Evolutionary conservation across 2,797 vertebrate species (phyloP).

Genomic region (Phyllotis vaccarum): DNA sequence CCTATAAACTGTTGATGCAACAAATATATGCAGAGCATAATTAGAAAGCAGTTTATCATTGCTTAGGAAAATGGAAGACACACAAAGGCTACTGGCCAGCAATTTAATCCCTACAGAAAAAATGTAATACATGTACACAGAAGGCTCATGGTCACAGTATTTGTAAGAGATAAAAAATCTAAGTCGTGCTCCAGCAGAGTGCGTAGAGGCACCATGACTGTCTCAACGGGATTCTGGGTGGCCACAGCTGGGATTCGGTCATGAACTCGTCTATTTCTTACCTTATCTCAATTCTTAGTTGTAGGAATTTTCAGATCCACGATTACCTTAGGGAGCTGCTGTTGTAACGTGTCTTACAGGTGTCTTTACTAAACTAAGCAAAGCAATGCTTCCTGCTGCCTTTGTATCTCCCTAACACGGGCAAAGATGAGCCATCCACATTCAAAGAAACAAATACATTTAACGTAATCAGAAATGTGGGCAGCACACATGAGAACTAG

Average conservation of each 20-base stretch:
- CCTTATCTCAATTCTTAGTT: no score
- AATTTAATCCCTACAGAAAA: background rate
- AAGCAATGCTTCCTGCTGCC: background rate
- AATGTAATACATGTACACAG: background rate
- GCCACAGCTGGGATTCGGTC: background rate
- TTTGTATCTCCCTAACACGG: background rate
- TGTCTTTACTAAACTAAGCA: background rate
- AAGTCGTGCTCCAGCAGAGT: background rate
- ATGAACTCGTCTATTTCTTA: background rate
- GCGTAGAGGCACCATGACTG: background rate
- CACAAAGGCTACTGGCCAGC: background rate
- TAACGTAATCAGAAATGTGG: background rate
- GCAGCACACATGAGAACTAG: background rate
- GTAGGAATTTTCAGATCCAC: no score
- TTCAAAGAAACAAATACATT: background rate
- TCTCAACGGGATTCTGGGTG: background rate
- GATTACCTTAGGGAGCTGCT: no score
- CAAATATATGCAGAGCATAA: background rate
- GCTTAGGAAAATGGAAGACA: background rate
- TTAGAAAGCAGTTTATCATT: background rate
- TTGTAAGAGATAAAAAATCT: background rate
- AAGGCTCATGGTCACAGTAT: background rate
- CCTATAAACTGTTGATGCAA: background rate
- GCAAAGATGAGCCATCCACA: background rate
- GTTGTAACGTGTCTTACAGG: no score